phyloP scores from a whole-genome alignment of 2,797 vertebrate genomes.

The Neomorphus geoffroyi region DNA sequence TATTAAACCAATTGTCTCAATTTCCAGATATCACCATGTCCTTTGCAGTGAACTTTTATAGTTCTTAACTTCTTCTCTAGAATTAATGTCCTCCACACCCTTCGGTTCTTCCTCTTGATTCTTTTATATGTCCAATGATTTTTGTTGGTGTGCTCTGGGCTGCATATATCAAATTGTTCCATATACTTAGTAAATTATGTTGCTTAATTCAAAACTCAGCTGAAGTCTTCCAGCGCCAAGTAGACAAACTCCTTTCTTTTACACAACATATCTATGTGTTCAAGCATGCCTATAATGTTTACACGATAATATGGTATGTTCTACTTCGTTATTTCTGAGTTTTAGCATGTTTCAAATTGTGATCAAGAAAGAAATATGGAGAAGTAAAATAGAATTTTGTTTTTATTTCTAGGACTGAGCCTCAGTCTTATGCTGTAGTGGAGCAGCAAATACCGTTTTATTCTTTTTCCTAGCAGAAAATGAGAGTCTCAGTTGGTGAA shows the following conservation, averaged over 20 bases:
- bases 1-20: background rate
- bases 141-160: background rate
- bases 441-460: background rate
- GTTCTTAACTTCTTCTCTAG: background rate
- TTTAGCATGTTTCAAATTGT: background rate
- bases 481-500: background rate
- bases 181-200: background rate
- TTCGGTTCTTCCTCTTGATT: background rate
- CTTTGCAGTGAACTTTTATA: background rate
- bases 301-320: background rate
- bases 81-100: background rate
- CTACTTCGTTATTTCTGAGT: background rate
- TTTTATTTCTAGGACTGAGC: background rate
- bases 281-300: background rate
- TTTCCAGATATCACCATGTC: background rate
- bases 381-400: background rate
- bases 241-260: background rate
- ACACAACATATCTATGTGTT: rapidly evolving
- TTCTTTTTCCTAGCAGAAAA: background rate
- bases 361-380: background rate
- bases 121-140: background rate
- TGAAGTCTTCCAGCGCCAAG: background rate
- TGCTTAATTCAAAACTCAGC: background rate
- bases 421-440: background rate
- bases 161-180: background rate